phyloP scores from a whole-genome alignment of 1,140 invertebrate species.

The Phthorimaea operculella region DNA sequence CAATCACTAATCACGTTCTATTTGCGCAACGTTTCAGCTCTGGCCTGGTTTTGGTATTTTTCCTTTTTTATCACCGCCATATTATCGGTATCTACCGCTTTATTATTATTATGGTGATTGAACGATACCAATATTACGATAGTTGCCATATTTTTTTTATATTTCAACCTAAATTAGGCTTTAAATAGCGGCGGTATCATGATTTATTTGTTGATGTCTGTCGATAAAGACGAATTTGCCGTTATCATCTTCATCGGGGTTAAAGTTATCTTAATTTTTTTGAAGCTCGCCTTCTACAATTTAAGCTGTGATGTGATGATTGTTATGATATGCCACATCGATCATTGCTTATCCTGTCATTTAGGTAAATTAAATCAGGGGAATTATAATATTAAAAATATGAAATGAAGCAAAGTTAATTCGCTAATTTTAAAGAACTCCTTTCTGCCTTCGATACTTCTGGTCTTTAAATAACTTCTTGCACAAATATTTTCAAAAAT shows the following conservation, averaged over 20 bases:
- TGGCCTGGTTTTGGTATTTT: conserved; percentile 35
- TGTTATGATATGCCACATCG: too few relatives aligned
- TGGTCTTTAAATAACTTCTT: too few relatives aligned
- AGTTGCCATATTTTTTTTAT: conserved; percentile 18
- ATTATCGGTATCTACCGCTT: conserved; percentile 17
- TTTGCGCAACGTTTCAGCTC: conserved; percentile 30
- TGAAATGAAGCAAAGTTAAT: too few relatives aligned
- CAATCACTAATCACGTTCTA: conserved; percentile 41
- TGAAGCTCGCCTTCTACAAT: too few relatives aligned
- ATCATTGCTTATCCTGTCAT: too few relatives aligned
- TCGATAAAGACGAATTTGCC: not conserved
- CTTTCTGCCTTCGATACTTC: too few relatives aligned
- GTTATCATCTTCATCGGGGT: not conserved
- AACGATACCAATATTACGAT: conserved; percentile 26
- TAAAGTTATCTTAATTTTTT: too few relatives aligned
- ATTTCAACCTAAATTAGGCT: conserved; percentile 24
- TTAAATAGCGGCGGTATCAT: conserved; percentile 22
- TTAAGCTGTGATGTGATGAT: too few relatives aligned
- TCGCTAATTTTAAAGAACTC: too few relatives aligned
- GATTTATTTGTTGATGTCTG: conserved; percentile 19
- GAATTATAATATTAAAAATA: too few relatives aligned
- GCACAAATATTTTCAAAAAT: too few relatives aligned
- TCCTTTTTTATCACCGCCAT: conserved; percentile 25
- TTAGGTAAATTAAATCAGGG: too few relatives aligned
- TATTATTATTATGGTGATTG: conserved; percentile 24